These are phyloP conservation scores for Porites lobata DNA, from an alignment of 92 coral and sea anemone species.

Conservation along the genomic window DNA sequence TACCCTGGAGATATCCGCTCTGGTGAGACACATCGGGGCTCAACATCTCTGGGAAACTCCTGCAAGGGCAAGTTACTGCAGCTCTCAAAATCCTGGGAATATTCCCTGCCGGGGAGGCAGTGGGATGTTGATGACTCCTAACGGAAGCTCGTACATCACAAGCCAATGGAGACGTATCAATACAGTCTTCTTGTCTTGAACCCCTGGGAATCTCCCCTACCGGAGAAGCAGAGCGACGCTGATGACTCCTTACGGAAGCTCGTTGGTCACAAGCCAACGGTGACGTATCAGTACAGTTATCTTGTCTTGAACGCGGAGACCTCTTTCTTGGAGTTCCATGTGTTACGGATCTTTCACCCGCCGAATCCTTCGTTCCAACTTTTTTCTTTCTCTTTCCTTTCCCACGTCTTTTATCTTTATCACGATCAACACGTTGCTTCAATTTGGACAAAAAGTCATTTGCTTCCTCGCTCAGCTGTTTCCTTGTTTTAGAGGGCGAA, in stretches of 20 bases:
- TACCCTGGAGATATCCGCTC: not conserved
- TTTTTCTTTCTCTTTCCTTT: constrained; percentile 10
- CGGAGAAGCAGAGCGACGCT: not conserved
- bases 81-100: not conserved
- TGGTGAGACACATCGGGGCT: not conserved
- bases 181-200: not conserved
- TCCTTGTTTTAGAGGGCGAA: constrained; percentile 35
- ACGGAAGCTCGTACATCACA: not conserved
- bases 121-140: not conserved
- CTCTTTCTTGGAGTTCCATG: not conserved
- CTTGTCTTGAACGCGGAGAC: not conserved
- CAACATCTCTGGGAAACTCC: not conserved
- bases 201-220: not conserved
- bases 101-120: not conserved
- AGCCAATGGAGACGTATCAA: not conserved
- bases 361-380: not conserved
- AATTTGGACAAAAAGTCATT: constrained; percentile 59
- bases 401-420: constrained; percentile 27
- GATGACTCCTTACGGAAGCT: not conserved
- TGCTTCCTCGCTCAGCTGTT: constrained; percentile 43
- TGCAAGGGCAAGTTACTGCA: not conserved
- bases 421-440: constrained; percentile 36
- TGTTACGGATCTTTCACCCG: not conserved
- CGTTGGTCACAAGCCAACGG: not conserved
- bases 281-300: not conserved